A percentile compares a stretch with the other conserved stretches of the same genome.
Conservation (phyloP, 2,113 vertebrate genomes). For the Catagonus wagneri region DNA sequence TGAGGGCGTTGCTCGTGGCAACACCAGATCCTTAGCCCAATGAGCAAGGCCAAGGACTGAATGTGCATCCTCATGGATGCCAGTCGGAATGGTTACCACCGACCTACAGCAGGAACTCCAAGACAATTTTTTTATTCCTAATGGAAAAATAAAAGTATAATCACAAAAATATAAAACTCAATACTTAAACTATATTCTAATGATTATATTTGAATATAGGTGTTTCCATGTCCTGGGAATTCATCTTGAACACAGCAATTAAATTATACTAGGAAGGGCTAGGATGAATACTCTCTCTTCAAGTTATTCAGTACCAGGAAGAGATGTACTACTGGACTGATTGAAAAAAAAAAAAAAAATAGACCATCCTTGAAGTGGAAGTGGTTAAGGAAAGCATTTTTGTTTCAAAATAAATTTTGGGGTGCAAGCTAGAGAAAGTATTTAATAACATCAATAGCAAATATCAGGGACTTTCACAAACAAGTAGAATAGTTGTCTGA, state of each 20-base stretch:
- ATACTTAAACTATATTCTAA: constrained; percentile 40
- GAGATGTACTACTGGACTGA: not conserved
- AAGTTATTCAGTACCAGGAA: constrained; percentile 46
- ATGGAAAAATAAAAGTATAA: constrained; percentile 19
- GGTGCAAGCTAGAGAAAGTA: constrained; percentile 32
- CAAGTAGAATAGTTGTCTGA: not conserved
- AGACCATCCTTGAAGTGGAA: not conserved
- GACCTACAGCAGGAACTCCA: not conserved
- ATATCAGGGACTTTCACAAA: constrained; percentile 52
- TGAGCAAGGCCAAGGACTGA: no score
- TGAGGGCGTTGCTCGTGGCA: no score
- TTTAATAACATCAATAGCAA: constrained; percentile 48
- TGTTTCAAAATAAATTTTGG: constrained; percentile 61
- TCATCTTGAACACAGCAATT: constrained; percentile 36
- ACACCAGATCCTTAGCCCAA: no score
- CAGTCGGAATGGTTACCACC: no score
- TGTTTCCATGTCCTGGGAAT: constrained; percentile 22
- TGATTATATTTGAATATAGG: constrained; percentile 17
- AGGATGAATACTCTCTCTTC: constrained; percentile 49
- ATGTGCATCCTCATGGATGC: no score
- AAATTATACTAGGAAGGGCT: not conserved
- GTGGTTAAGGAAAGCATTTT: not conserved
- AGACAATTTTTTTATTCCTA: not conserved
- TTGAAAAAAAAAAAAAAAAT: not conserved
- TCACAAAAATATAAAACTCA: constrained; percentile 10